A percentile compares a stretch with the other conserved stretches of the same genome.
Conservation (phyloP, 2,113 vertebrate species). For the Neoarius graeffei region DNA sequence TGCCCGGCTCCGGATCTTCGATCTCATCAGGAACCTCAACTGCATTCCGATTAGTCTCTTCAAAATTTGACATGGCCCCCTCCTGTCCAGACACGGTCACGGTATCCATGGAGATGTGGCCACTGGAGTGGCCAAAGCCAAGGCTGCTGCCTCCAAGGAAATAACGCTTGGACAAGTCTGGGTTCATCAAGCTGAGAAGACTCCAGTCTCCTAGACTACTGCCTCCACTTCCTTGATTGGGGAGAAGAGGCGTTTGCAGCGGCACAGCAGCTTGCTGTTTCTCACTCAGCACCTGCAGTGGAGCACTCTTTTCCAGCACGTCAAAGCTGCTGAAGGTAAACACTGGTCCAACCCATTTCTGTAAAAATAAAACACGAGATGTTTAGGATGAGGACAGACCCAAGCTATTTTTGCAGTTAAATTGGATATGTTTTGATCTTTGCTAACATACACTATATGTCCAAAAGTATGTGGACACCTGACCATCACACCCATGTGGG, state of each 20-base stretch:
- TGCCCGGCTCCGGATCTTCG: constrained; percentile 56
- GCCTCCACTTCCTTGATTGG: constrained; percentile 40
- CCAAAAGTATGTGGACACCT: not conserved
- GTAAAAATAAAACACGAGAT: constrained; percentile 17
- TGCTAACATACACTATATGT: not conserved
- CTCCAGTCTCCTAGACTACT: constrained; percentile 40
- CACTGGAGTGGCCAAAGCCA: constrained; percentile 65
- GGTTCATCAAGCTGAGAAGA: not conserved
- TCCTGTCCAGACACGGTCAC: constrained; percentile 79
- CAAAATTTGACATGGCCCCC: constrained; percentile 48
- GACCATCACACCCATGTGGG: not conserved
- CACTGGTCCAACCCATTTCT: constrained; percentile 75
- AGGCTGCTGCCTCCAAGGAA: constrained; percentile 51
- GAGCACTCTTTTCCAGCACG: constrained; percentile 53
- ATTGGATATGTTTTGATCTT: not conserved
- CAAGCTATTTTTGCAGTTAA: not conserved
- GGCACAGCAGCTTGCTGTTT: constrained; percentile 28
- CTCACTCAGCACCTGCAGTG: constrained; percentile 56
- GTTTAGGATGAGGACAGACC: not conserved
- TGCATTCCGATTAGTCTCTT: constrained; percentile 34
- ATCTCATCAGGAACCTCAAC: constrained; percentile 12
- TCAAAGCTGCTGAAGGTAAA: constrained; percentile 65
- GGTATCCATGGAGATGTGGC: constrained; percentile 82
- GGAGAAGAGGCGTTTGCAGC: constrained; percentile 12
- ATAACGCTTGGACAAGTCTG: constrained; percentile 41